Evolutionary conservation across 2,113 vertebrate genomes (phyloP).

Genomic region (Nematolebias whitei): DNA sequence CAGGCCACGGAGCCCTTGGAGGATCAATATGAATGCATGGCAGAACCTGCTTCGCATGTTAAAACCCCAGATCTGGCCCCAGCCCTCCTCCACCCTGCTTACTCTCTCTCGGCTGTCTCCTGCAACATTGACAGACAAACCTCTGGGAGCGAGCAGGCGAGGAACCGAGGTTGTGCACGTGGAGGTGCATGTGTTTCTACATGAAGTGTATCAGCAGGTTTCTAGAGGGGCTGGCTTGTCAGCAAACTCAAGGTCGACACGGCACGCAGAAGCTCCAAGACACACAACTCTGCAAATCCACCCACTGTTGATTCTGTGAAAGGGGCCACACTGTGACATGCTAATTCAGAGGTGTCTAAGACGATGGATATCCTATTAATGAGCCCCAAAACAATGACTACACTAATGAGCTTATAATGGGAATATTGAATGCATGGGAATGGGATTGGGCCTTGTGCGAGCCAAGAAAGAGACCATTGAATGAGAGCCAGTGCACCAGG

Average conservation of each 20-base stretch:
- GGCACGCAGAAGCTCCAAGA: slow-evolving; percentile 24
- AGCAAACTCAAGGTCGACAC: slow-evolving; percentile 75
- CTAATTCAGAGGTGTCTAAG: slow-evolving; percentile 74
- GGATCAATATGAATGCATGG: slow-evolving; percentile 77
- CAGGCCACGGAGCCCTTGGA: slow-evolving; percentile 72
- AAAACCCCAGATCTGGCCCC: slow-evolving; percentile 67
- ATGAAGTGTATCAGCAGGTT: slow-evolving; percentile 76
- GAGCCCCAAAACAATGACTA: slow-evolving; percentile 71
- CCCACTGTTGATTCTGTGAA: slow-evolving; percentile 45
- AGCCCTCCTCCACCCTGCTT: slow-evolving; percentile 12
- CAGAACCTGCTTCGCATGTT: slow-evolving; percentile 79
- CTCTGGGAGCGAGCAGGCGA: slow-evolving; percentile 59
- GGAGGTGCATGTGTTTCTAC: slow-evolving; percentile 49
- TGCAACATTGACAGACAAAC: slow-evolving; percentile 65
- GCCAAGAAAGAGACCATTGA: slow-evolving; percentile 68
- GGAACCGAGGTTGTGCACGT: slow-evolving; percentile 40
- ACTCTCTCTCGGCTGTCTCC: slow-evolving; percentile 48
- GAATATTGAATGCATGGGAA: slow-evolving; percentile 80
- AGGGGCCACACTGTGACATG: slow-evolving; percentile 64
- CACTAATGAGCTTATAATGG: slow-evolving; percentile 79
- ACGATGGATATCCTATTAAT: slow-evolving; percentile 76
- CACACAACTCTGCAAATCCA: slow-evolving; percentile 49
- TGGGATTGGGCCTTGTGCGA: slow-evolving; percentile 66
- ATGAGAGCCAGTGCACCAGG: slow-evolving; percentile 66
- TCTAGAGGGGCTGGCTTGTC: slow-evolving; percentile 67